These are phyloP conservation scores for Physella acuta DNA, from an alignment of 1,140 invertebrate genomes.

Conservation along the genomic window DNA sequence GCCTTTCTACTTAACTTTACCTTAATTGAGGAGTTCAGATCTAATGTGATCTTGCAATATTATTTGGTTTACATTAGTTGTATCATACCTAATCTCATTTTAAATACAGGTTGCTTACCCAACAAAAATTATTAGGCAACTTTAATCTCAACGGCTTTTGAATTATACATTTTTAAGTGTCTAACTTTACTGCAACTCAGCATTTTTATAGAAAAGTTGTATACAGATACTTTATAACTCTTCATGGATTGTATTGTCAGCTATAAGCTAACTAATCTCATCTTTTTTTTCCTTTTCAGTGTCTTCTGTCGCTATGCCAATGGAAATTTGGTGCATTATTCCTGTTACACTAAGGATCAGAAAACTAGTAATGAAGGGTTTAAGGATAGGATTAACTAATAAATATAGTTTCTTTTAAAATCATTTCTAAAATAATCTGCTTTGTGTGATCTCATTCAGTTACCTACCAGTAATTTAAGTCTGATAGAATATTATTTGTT, in stretches of 20 bases:
- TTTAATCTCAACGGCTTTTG: background rate
- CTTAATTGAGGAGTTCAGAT: too few species aligned
- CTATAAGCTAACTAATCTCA: background rate
- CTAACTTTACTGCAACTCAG: background rate
- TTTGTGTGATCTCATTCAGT: too few species aligned
- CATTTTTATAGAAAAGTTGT: background rate
- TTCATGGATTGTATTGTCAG: background rate
- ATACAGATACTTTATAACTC: background rate
- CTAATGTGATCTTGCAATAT: too few species aligned
- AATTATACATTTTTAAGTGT: background rate
- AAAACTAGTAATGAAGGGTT: too few species aligned
- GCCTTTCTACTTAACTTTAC: too few species aligned
- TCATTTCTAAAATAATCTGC: too few species aligned
- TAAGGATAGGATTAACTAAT: too few species aligned
- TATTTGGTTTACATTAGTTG: too few species aligned
- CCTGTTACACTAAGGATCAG: constrained; percentile 65
- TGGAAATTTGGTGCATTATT: constrained; percentile 89
- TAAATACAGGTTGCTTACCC: background rate
- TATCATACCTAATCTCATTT: too few species aligned
- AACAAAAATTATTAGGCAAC: background rate
- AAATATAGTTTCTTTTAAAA: too few species aligned
- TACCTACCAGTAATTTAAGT: too few species aligned
- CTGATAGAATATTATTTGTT: too few species aligned
- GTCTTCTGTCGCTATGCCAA: constrained; percentile 89
- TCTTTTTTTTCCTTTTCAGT: constrained; percentile 64